Evolutionary conservation across 1,140 invertebrate species (phyloP).

Genomic region (Littorina saxatilis): DNA sequence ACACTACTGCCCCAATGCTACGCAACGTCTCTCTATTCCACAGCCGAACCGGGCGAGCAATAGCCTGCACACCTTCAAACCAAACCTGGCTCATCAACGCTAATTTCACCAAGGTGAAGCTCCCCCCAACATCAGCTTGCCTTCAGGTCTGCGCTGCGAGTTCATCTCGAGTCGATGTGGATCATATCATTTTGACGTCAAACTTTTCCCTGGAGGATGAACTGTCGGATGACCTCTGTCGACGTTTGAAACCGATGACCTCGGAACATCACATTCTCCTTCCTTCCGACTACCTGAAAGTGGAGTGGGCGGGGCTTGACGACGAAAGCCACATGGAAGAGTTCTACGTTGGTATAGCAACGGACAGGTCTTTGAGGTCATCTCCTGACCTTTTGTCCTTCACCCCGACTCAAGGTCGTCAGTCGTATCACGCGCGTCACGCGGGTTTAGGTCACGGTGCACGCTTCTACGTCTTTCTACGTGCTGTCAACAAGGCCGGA

Average conservation of each 20-base stretch:
- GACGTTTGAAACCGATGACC: not conserved
- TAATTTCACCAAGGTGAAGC: constrained; percentile 35
- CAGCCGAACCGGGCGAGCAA: constrained; percentile 9
- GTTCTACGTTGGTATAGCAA: constrained; percentile 42
- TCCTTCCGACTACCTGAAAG: constrained; percentile 38
- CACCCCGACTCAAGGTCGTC: constrained; percentile 29
- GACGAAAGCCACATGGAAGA: constrained; percentile 47
- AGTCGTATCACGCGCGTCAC: constrained; percentile 38
- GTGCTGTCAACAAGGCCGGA: constrained; percentile 51
- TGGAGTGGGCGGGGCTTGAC: constrained; percentile 39
- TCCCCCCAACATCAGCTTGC: constrained; percentile 30
- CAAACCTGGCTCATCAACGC: constrained; percentile 44
- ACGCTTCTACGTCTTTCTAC: constrained; percentile 47
- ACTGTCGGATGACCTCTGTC: constrained; percentile 36
- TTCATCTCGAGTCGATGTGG: not conserved
- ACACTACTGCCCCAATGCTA: constrained; percentile 48
- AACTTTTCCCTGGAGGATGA: constrained; percentile 9
- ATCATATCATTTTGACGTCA: constrained; percentile 9
- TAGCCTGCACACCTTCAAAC: constrained; percentile 36
- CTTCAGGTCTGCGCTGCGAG: not conserved
- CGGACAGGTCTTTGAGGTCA: constrained; percentile 4
- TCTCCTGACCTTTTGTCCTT: constrained; percentile 40
- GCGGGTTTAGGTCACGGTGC: constrained; percentile 42
- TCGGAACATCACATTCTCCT: constrained; percentile 32
- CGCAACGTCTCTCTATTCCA: constrained; percentile 43